phyloP scores from a whole-genome alignment of 2,113 vertebrate genomes.

The Lycocorax pyrrhopterus region DNA sequence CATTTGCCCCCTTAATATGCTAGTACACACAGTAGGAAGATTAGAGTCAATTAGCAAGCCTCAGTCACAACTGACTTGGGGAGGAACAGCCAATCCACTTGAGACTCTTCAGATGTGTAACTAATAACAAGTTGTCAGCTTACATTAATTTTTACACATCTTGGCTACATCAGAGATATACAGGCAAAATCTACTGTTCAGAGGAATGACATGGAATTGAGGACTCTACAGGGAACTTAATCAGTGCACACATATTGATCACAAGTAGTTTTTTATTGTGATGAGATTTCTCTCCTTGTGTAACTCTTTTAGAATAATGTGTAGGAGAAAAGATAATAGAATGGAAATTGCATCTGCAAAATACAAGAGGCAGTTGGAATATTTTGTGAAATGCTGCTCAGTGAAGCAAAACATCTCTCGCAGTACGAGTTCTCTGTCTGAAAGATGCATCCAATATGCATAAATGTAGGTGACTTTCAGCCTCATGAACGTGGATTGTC shows the following conservation, averaged over 20 bases:
- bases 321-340: not conserved
- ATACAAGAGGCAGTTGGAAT: not conserved
- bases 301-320: not conserved
- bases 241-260: not conserved
- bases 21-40: not conserved
- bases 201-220: not conserved
- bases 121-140: constrained; percentile 38
- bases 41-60: not conserved
- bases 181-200: not conserved
- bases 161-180: not conserved
- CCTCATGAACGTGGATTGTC: not conserved
- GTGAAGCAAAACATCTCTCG: not conserved
- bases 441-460: not conserved
- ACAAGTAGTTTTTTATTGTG: not conserved
- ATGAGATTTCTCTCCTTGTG: not conserved
- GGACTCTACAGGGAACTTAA: not conserved
- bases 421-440: not conserved
- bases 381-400: constrained; percentile 12
- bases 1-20: not conserved
- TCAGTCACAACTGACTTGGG: not conserved
- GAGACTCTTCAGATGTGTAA: constrained; percentile 23
- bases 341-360: not conserved
- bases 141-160: constrained; percentile 25
- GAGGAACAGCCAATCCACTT: not conserved
- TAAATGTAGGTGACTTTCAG: not conserved